These are phyloP conservation scores for Anabacerthia variegaticeps DNA, from an alignment of 2,797 vertebrate species.

Conservation along the genomic window DNA sequence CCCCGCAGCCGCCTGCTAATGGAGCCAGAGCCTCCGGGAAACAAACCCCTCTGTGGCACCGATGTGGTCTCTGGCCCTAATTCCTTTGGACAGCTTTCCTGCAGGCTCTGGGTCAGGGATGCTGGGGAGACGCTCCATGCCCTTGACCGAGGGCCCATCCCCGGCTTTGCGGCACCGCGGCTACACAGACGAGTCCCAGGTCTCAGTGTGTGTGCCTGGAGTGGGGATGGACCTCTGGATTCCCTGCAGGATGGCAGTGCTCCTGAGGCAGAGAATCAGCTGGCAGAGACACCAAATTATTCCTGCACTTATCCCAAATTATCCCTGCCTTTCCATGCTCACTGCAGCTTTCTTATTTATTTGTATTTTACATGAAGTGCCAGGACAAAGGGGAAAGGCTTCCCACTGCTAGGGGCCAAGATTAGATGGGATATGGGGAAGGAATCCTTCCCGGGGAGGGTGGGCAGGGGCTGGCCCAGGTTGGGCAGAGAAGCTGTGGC, in stretches of 20 bases:
- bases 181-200: fast-evolving
- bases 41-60: background rate
- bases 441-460: background rate
- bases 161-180: fast-evolving
- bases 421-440: fast-evolving
- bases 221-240: background rate
- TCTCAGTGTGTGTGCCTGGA: fast-evolving
- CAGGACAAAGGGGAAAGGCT: background rate
- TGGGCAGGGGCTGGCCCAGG: background rate
- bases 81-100: slow-evolving; percentile 11
- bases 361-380: background rate
- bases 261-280: fast-evolving
- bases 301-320: background rate
- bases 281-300: background rate
- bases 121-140: fast-evolving
- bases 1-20: background rate
- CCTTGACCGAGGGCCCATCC: fast-evolving
- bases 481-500: background rate
- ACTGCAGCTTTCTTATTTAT: background rate
- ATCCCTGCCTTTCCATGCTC: background rate
- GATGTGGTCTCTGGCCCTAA: background rate
- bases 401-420: background rate
- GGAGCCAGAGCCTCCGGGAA: background rate
- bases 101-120: slow-evolving; percentile 1
- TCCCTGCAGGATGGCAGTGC: background rate